These are phyloP conservation scores for Monomorium pharaonis DNA, from an alignment of 1,140 invertebrate species.

Conservation along the genomic window DNA sequence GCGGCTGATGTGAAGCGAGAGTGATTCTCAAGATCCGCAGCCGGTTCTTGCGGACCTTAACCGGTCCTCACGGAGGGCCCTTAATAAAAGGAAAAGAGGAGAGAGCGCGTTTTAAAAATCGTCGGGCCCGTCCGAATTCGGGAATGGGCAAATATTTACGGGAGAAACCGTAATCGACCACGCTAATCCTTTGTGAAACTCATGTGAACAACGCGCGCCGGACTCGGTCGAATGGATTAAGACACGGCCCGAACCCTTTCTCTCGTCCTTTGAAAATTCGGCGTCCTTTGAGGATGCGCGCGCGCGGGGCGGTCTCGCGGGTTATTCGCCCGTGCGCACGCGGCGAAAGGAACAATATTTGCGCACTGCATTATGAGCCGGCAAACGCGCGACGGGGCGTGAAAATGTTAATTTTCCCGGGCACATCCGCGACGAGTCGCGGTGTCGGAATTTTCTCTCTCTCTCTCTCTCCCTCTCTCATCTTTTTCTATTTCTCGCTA, in stretches of 20 bases:
- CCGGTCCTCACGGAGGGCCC: neutral
- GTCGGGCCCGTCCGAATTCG: neutral
- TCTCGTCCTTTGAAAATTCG: conserved; percentile 53
- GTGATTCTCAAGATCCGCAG: neutral
- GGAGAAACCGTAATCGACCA: conserved; percentile 57
- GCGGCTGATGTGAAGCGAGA: neutral
- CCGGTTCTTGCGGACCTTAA: neutral
- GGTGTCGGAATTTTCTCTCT: no score
- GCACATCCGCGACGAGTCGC: neutral
- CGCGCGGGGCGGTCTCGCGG: neutral
- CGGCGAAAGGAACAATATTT: conserved; percentile 65
- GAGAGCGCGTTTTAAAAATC: neutral
- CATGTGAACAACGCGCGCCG: conserved; percentile 20
- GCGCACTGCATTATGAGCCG: conserved; percentile 58
- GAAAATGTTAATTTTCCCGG: conserved; percentile 38
- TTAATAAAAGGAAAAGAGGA: neutral
- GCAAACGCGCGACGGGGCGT: neutral
- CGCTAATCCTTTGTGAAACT: conserved; percentile 69
- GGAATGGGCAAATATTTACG: conserved; percentile 66
- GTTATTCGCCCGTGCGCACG: neutral
- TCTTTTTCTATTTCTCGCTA: neutral
- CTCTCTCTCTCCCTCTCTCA: no score
- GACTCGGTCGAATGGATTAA: conserved; percentile 48
- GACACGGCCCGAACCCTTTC: conserved; percentile 17
- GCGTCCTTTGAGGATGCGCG: conserved; percentile 66